phyloP scores from a whole-genome alignment of 1,140 invertebrate genomes.

The Tyrophagus putrescentiae region DNA sequence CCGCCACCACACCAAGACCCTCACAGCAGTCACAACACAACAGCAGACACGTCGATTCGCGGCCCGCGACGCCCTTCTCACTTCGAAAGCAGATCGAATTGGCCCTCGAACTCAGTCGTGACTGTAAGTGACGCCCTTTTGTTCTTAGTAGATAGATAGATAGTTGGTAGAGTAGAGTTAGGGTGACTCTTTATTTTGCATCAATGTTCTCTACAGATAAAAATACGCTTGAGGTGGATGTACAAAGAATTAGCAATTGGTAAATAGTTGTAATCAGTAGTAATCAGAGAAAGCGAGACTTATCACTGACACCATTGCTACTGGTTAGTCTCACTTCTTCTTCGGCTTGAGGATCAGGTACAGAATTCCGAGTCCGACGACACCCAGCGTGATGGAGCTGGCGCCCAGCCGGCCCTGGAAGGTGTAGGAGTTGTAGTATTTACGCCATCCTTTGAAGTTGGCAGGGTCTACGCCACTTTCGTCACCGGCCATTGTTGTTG shows the following conservation, averaged over 20 bases:
- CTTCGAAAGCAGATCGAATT: constrained; percentile 4
- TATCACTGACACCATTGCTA: too few species aligned
- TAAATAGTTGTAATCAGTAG: too few species aligned
- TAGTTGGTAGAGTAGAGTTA: too few species aligned
- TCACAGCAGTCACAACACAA: too few species aligned
- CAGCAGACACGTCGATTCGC: too few species aligned
- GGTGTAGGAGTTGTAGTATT: constrained; percentile 21
- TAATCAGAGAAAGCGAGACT: too few species aligned
- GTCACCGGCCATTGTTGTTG: constrained; percentile 9
- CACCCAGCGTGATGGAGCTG: not conserved
- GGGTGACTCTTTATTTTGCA: too few species aligned
- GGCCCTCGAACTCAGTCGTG: not conserved
- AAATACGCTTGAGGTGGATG: too few species aligned
- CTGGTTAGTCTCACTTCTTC: constrained; percentile 16
- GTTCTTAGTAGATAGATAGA: too few species aligned
- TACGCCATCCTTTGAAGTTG: constrained; percentile 14
- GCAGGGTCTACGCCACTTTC: not conserved
- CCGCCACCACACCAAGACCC: too few species aligned
- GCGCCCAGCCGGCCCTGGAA: not conserved
- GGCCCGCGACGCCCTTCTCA: constrained; percentile 1
- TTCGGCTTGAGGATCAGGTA: constrained; percentile 16
- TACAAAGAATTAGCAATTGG: too few species aligned
- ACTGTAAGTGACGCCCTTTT: constrained; percentile 6
- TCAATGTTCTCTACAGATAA: too few species aligned
- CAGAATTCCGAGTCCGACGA: not conserved